These are phyloP conservation scores for Hydriomena furcata DNA, from an alignment of 2,888 invertebrate species.

Conservation along the genomic window DNA sequence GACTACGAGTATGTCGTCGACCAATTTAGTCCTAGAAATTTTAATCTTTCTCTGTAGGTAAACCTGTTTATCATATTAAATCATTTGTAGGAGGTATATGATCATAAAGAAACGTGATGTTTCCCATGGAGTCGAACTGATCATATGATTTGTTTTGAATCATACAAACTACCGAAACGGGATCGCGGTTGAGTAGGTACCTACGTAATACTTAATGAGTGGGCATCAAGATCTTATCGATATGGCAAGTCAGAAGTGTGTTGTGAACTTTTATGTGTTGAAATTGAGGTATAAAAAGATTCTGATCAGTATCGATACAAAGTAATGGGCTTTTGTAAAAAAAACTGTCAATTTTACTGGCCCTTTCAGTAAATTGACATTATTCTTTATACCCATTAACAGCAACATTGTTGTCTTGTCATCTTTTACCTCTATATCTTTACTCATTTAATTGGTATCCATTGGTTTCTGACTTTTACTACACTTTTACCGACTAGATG, in stretches of 20 bases:
- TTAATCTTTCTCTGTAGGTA: too few species aligned
- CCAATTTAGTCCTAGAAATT: too few species aligned
- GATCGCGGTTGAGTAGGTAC: conserved; percentile 18
- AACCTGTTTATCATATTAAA: too few species aligned
- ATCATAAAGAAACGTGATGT: too few species aligned
- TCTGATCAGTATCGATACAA: conserved; percentile 19
- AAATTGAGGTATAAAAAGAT: conserved; percentile 24
- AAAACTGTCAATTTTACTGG: conserved; percentile 12
- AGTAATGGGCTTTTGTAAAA: conserved; percentile 20
- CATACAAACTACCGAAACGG: conserved; percentile 12
- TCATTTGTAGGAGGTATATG: too few species aligned
- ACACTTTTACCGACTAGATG: conserved; percentile 16
- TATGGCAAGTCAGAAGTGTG: conserved; percentile 28
- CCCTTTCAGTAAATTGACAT: too few species aligned
- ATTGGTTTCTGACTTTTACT: conserved; percentile 3
- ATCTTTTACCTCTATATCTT: neutral
- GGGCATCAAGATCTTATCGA: conserved; percentile 29
- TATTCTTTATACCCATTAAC: too few species aligned
- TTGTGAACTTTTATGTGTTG: conserved; percentile 31
- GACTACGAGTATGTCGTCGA: too few species aligned
- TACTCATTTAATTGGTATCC: neutral
- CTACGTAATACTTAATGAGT: conserved; percentile 24
- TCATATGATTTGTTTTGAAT: conserved; percentile 11
- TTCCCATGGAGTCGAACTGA: neutral
- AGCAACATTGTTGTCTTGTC: neutral